Percentiles rank a stretch among this genome's conserved stretches.
Evolutionary conservation across 2,113 vertebrate species (phyloP).

Genomic region (Lates calcarifer): DNA sequence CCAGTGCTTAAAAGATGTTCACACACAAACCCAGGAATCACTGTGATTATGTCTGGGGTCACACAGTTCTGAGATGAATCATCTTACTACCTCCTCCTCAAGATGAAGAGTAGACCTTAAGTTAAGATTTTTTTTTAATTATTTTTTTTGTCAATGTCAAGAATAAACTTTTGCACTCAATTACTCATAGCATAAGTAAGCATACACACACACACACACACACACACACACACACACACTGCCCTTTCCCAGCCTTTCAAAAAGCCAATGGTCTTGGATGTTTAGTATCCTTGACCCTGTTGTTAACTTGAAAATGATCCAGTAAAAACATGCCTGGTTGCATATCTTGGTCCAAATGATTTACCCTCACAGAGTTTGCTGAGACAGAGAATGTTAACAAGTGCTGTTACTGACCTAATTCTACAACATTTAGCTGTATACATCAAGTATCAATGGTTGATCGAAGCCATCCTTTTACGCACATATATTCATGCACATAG

Average conservation of each 20-base stretch:
- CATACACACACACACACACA: too few species aligned
- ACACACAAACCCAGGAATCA: background rate
- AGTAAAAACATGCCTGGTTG: background rate
- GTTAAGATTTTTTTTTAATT: background rate
- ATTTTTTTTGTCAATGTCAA: background rate
- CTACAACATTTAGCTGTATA: background rate
- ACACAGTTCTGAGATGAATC: too few species aligned
- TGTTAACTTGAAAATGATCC: background rate
- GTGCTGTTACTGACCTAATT: background rate
- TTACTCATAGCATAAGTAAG: too few species aligned
- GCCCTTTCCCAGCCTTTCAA: constrained; percentile 31
- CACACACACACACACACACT: background rate
- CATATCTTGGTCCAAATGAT: background rate
- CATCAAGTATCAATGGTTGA: background rate
- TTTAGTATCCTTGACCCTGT: background rate
- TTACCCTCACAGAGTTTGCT: background rate
- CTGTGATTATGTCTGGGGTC: background rate
- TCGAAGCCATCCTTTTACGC: background rate
- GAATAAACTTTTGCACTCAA: background rate
- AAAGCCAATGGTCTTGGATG: background rate
- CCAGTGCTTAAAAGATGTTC: background rate
- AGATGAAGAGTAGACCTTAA: background rate
- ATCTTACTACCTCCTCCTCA: too few species aligned
- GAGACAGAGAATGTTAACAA: background rate
- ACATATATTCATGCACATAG: background rate